Percentiles rank a stretch among this genome's conserved stretches.
These are phyloP conservation scores for Pangasius larnaudii DNA, from an alignment of 2,797 vertebrate genomes.

Conservation along the genomic window DNA sequence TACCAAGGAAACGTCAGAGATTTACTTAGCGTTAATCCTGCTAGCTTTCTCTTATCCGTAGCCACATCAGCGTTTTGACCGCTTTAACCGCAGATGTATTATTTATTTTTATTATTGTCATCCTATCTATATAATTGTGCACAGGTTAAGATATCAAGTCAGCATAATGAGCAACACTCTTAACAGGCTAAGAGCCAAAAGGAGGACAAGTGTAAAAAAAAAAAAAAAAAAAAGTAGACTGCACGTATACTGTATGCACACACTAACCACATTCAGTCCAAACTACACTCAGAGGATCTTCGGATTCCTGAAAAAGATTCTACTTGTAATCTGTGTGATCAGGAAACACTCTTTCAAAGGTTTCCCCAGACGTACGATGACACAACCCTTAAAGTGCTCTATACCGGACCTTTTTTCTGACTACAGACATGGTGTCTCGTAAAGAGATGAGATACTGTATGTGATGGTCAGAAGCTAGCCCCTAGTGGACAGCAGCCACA, in stretches of 20 bases:
- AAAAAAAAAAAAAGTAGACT: background rate
- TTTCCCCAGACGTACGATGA: background rate
- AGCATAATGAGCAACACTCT: background rate
- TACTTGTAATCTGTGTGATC: background rate
- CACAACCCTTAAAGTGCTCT: background rate
- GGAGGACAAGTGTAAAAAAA: background rate
- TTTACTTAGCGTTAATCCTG: background rate
- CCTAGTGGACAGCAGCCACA: conserved; percentile 40
- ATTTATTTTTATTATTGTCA: background rate
- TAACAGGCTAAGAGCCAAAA: background rate
- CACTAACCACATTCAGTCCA: background rate
- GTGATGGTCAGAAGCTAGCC: conserved; percentile 44
- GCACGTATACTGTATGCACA: background rate
- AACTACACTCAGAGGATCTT: background rate
- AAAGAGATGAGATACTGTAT: background rate
- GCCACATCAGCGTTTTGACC: background rate
- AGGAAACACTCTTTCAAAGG: background rate
- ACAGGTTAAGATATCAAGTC: background rate
- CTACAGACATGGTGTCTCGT: too few species aligned
- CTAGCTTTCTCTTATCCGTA: background rate
- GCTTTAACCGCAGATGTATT: background rate
- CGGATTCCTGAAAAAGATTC: background rate
- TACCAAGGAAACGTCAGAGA: background rate
- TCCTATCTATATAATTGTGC: background rate
- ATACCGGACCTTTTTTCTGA: background rate